Conservation (phyloP, 2,797 vertebrate species). For the Hippoglossus hippoglossus region DNA sequence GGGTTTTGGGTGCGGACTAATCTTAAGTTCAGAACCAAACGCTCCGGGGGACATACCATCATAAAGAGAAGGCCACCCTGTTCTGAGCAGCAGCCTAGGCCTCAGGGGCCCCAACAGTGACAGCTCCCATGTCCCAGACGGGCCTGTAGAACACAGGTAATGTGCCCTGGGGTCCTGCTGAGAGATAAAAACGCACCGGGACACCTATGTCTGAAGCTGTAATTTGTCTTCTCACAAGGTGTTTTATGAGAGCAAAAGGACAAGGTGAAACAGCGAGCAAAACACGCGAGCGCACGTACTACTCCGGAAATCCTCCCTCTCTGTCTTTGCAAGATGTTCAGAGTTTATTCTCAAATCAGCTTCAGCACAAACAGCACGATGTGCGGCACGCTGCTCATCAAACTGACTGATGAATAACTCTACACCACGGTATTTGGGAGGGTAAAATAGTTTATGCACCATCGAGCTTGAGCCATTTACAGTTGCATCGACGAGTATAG, state of each 20-base stretch:
- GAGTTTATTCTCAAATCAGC: neutral
- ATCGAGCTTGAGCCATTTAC: slow-evolving; percentile 38
- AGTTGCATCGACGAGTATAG: slow-evolving; percentile 42
- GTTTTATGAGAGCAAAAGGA: slow-evolving; percentile 84
- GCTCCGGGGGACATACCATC: slow-evolving; percentile 74
- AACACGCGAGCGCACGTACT: slow-evolving; percentile 65
- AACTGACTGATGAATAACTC: slow-evolving; percentile 31
- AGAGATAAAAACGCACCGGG: slow-evolving; percentile 70
- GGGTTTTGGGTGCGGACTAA: slow-evolving; percentile 49
- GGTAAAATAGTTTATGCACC: slow-evolving; percentile 32
- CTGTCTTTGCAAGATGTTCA: slow-evolving; percentile 32
- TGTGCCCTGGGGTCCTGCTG: slow-evolving; percentile 70
- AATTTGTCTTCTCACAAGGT: slow-evolving; percentile 86
- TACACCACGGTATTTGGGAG: slow-evolving; percentile 13
- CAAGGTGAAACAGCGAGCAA: slow-evolving; percentile 83
- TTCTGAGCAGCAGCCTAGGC: slow-evolving; percentile 64
- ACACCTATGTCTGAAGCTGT: slow-evolving; percentile 84
- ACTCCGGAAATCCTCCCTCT: slow-evolving; percentile 67
- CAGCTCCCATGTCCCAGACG: slow-evolving; percentile 76
- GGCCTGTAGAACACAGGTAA: slow-evolving; percentile 76
- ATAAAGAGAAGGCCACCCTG: slow-evolving; percentile 73
- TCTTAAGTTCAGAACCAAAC: slow-evolving; percentile 58
- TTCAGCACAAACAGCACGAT: slow-evolving; percentile 25
- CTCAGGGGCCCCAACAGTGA: slow-evolving; percentile 70
- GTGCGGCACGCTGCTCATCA: slow-evolving; percentile 30